Base-by-base conservation (phyloP, 1,140 invertebrate species). In the Batillaria attramentaria region DNA sequence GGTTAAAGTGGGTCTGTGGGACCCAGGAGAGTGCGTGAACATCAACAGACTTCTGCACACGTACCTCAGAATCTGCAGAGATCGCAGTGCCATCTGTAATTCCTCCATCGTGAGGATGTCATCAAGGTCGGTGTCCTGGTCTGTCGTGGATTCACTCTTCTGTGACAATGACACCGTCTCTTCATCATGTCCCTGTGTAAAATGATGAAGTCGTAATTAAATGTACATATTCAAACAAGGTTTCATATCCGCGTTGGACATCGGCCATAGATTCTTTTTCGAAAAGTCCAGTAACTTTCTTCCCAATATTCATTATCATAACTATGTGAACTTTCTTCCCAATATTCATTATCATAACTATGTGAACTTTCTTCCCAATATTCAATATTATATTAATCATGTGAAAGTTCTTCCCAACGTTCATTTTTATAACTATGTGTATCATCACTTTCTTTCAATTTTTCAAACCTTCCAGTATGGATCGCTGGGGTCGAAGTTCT, bases 401-500 rank as follows among this genome's bases (percentile, higher is more conserved):
- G 2, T 24, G 18, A 54, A 54, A n/a, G 1, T 54, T 18, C n/a
- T 18, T 54, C n/a, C 1, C 18, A 54, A 0, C 3, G n/a, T n/a
- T n/a, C n/a, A 1, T n/a, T 54, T n/a, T n/a, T 54, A 54, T 20
- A 54, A 54, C n/a, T 54, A 18, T 54, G 1, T 54, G 50, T 20
- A 20, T 20, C 18, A 54, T 54, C 1, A 20, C 50, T 54, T 54
- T 54, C 1, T 2, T 20, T n/a, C 18, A 54, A 54, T 20, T 54
- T 54, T 54, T 18, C 1, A 20, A 20, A 85, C 85, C 81, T 81
- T 85, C 85, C 85, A 86, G 77, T 82, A 85, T 13, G 78, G 73
- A 65, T 86, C 84, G 41, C 82, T 75, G n/a, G 84, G 79, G 60
- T 83, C 80, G 81, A 87, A 84, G 75, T 77, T 77, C 18, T 82